These are phyloP conservation scores for Spilosoma lubricipeda DNA, from an alignment of 2,888 invertebrate genomes.

Conservation along the genomic window DNA sequence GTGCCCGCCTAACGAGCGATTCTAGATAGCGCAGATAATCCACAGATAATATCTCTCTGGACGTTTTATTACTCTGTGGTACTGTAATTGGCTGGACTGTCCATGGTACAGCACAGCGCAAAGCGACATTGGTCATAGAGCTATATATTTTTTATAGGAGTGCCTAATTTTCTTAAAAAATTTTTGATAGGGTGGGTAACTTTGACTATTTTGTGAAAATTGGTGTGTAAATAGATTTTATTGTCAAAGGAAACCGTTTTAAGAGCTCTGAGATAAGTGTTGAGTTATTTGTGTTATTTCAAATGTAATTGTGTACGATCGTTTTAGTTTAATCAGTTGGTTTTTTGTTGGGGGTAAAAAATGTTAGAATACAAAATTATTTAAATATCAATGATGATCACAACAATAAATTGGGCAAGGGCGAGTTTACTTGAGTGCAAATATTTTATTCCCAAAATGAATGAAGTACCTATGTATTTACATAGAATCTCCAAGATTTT, in stretches of 20 bases:
- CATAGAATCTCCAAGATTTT: background rate
- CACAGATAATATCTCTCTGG: constrained; percentile 51
- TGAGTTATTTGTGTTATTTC: constrained; percentile 1
- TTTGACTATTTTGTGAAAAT: background rate
- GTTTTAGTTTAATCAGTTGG: background rate
- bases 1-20: constrained; percentile 46
- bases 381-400: background rate
- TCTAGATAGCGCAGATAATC: constrained; percentile 42
- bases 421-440: no score
- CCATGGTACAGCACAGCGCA: constrained; percentile 36
- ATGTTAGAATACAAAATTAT: background rate
- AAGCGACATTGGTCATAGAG: constrained; percentile 24
- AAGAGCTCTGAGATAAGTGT: background rate
- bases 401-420: background rate
- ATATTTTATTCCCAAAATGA: background rate
- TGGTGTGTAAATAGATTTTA: background rate
- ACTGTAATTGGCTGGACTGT: constrained; percentile 62
- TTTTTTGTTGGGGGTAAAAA: background rate
- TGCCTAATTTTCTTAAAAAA: background rate
- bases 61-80: constrained; percentile 64
- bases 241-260: background rate
- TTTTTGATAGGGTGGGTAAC: constrained; percentile 4
- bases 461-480: background rate
- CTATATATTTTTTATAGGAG: constrained; percentile 5
- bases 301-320: background rate